phyloP scores from a whole-genome alignment of 2,888 invertebrate genomes.

The Linnaemya tessellans region DNA sequence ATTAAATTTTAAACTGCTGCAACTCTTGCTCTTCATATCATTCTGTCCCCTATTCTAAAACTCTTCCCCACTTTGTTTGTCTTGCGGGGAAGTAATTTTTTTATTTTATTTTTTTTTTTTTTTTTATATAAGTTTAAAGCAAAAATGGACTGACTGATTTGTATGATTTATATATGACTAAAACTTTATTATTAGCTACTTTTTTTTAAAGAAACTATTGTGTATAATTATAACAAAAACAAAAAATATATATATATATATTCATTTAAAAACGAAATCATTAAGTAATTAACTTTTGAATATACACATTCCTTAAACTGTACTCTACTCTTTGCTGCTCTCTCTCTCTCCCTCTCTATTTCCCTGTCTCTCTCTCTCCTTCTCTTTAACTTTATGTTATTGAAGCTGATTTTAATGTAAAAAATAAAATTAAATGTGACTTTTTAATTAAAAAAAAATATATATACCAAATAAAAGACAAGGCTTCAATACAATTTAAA shows the following conservation, averaged over 20 bases:
- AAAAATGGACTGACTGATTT: conserved; percentile 71
- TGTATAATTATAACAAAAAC: conserved; percentile 49
- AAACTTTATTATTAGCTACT: conserved; percentile 13
- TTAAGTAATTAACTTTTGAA: conserved; percentile 65
- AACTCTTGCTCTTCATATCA: not conserved
- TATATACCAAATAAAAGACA: conserved; percentile 63
- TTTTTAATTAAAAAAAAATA: conserved; percentile 46
- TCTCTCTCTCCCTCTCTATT: too few species aligned
- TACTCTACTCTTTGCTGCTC: conserved; percentile 8
- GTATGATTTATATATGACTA: conserved; percentile 21
- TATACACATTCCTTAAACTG: conserved; percentile 65
- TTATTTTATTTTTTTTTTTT: not conserved
- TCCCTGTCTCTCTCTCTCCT: too few species aligned
- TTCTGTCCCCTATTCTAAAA: not conserved
- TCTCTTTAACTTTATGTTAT: not conserved
- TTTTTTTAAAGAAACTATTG: conserved; percentile 49
- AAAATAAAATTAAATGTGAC: conserved; percentile 38
- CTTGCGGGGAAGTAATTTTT: not conserved
- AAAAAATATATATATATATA: too few species aligned
- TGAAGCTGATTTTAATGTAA: conserved; percentile 67
- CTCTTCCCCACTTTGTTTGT: not conserved
- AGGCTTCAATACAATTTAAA: conserved; percentile 52
- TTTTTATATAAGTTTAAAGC: conserved; percentile 69
- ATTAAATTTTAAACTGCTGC: conserved; percentile 61
- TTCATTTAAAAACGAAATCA: conserved; percentile 45